Conservation (phyloP, 2,113 vertebrate species). For the Anas platyrhynchos region DNA sequence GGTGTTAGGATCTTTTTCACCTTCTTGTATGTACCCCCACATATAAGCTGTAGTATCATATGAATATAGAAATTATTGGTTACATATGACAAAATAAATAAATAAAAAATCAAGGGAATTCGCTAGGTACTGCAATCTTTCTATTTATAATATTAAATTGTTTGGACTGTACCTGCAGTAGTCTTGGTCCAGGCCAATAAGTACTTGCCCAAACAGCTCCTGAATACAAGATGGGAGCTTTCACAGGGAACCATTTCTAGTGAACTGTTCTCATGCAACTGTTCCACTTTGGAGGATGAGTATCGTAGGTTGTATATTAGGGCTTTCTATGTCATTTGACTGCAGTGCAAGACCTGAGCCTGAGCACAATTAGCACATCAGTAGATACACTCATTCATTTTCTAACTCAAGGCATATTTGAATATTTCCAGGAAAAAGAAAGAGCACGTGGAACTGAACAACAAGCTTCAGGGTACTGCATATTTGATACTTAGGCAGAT, state of each 20-base stretch:
- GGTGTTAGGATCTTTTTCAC: neutral
- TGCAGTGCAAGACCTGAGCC: neutral
- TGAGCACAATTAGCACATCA: neutral
- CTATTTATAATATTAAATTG: neutral
- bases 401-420: neutral
- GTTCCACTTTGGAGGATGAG: neutral
- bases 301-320: neutral
- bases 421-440: neutral
- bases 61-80: neutral
- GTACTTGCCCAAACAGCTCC: neutral
- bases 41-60: neutral
- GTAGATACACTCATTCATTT: neutral
- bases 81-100: neutral
- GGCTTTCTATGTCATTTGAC: neutral
- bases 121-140: neutral
- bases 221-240: neutral
- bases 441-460: accelerated
- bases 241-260: neutral
- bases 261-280: neutral
- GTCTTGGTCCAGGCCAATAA: neutral
- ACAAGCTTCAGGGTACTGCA: neutral
- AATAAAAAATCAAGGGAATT: neutral
- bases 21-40: neutral
- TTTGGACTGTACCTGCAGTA: neutral
- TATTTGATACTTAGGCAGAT: neutral